These are phyloP conservation scores for Phocoena sinus DNA, from an alignment of 2,113 vertebrate genomes.

Conservation along the genomic window DNA sequence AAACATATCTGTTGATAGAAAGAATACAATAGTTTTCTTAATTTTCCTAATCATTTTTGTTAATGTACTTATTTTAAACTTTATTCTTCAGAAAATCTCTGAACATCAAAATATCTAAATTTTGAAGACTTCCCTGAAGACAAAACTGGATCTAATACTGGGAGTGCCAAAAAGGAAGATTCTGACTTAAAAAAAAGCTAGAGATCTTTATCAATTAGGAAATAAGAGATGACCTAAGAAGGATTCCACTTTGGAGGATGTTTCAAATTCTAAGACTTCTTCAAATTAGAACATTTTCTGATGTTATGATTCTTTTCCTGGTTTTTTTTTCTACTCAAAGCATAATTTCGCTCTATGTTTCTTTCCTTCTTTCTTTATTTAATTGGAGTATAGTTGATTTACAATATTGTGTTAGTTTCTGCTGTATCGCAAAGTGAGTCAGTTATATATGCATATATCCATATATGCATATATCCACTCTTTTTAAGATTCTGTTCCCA, in stretches of 20 bases:
- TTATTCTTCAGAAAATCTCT: neutral
- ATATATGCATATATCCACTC: too few relatives aligned
- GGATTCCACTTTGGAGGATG: neutral
- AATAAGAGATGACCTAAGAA: neutral
- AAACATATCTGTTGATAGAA: neutral
- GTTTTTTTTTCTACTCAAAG: neutral
- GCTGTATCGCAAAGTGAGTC: too few relatives aligned
- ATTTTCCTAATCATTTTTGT: neutral
- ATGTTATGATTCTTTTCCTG: neutral
- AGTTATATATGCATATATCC: too few relatives aligned
- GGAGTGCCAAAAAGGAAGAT: neutral
- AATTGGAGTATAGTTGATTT: too few relatives aligned
- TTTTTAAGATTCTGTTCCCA: too few relatives aligned
- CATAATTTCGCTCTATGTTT: neutral
- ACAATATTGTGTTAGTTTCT: too few relatives aligned
- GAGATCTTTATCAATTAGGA: neutral
- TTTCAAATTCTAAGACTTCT: neutral
- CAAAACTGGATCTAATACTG: neutral
- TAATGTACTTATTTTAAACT: neutral
- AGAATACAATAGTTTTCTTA: neutral
- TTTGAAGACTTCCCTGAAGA: neutral
- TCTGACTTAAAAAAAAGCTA: neutral
- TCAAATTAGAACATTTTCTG: neutral
- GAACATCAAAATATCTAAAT: neutral
- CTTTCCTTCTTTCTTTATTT: neutral